phyloP scores from a whole-genome alignment of 2,888 invertebrate genomes.

The Uloborus plumipes region DNA sequence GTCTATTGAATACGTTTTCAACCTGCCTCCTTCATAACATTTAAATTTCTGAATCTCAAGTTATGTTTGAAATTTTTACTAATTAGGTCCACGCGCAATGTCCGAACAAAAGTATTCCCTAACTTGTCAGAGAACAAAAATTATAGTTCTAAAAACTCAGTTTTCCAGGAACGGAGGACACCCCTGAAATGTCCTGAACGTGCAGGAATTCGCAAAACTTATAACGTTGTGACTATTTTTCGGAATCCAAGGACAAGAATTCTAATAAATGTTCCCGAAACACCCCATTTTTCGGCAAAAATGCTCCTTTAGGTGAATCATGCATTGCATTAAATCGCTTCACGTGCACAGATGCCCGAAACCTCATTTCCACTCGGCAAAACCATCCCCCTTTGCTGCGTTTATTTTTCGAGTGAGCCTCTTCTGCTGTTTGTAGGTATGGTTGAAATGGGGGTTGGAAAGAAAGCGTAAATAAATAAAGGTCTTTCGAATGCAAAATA shows the following conservation, averaged over 20 bases:
- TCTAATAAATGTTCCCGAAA: slow-evolving; percentile 51
- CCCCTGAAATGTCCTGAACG: slow-evolving; percentile 5
- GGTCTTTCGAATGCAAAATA: slow-evolving; percentile 58
- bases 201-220: slow-evolving; percentile 33
- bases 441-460: slow-evolving; percentile 4
- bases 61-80: too few species aligned
- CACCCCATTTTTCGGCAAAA: neutral
- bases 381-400: slow-evolving; percentile 14
- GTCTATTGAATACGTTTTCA: too few species aligned
- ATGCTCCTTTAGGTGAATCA: slow-evolving; percentile 12
- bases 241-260: slow-evolving; percentile 35
- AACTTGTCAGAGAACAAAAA: too few species aligned
- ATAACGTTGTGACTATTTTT: slow-evolving; percentile 23
- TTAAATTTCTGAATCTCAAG: too few species aligned
- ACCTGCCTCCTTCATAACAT: too few species aligned
- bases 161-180: too few species aligned
- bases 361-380: neutral
- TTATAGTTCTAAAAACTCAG: too few species aligned
- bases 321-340: slow-evolving; percentile 57
- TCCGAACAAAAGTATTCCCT: too few species aligned
- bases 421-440: slow-evolving; percentile 51
- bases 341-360: slow-evolving; percentile 37
- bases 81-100: too few species aligned
- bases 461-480: slow-evolving; percentile 19
- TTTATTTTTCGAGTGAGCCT: slow-evolving; percentile 37